A percentile compares a stretch with the other conserved stretches of the same genome.
phyloP scores from a whole-genome alignment of 2,113 vertebrate genomes.

The Peucedramus taeniatus region DNA sequence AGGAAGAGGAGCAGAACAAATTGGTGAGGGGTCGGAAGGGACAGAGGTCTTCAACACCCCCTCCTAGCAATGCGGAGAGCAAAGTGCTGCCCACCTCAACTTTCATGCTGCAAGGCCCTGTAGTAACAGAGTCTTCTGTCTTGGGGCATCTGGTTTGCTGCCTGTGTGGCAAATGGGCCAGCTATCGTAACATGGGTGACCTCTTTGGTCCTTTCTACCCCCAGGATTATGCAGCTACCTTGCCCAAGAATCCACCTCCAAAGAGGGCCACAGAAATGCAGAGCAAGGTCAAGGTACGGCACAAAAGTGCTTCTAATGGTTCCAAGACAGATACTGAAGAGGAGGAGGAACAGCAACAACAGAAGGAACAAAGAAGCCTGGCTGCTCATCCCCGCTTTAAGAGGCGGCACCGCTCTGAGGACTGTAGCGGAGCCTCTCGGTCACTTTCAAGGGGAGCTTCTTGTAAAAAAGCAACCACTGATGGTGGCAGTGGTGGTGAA shows the following conservation, averaged over 20 bases:
- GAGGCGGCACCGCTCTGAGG: conserved; percentile 92
- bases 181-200: conserved; percentile 96
- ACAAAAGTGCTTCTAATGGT: conserved; percentile 81
- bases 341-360: conserved; percentile 75
- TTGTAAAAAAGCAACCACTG: conserved; percentile 82
- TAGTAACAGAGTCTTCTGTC: conserved; percentile 87
- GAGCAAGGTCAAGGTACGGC: conserved; percentile 78
- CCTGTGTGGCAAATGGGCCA: conserved; percentile 97
- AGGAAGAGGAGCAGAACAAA: conserved; percentile 89
- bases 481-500: conserved; percentile 69
- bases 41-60: conserved; percentile 76
- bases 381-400: conserved; percentile 93
- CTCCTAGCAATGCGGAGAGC: conserved; percentile 76
- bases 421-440: conserved; percentile 85
- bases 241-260: conserved; percentile 92
- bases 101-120: conserved; percentile 89
- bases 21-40: conserved; percentile 76
- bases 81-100: conserved; percentile 90
- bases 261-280: conserved; percentile 77
- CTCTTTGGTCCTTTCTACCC: conserved; percentile 98
- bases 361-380: conserved; percentile 86
- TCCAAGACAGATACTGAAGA: conserved; percentile 76
- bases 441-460: conserved; percentile 88
- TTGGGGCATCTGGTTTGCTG: conserved; percentile 92
- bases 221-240: conserved; percentile 90